phyloP scores from a whole-genome alignment of 2,888 invertebrate genomes.

The Parnassius glacialis region DNA sequence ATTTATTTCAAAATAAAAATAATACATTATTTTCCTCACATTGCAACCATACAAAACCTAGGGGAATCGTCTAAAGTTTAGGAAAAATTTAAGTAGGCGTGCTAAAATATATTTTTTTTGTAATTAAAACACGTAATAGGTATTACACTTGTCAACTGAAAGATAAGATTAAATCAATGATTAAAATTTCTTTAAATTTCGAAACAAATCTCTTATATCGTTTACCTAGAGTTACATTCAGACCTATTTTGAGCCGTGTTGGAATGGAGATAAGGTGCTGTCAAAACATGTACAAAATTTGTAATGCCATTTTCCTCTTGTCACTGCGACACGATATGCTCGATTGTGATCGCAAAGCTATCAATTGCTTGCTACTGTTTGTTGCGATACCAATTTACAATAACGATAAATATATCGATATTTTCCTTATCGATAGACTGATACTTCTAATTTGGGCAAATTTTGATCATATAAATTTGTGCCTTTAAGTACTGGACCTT shows the following conservation, averaged over 20 bases:
- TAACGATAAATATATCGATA: slow-evolving; percentile 27
- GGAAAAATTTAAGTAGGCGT: no score
- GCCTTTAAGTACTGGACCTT: no score
- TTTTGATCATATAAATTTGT: neutral
- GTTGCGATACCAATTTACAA: slow-evolving; percentile 34
- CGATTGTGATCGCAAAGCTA: slow-evolving; percentile 21
- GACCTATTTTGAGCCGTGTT: slow-evolving; percentile 6
- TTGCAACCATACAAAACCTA: no score
- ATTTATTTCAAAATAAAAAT: no score
- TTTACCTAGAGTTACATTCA: neutral
- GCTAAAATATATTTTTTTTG: no score
- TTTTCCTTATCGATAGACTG: slow-evolving; percentile 17
- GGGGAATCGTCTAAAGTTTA: no score
- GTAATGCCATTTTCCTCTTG: slow-evolving; percentile 19
- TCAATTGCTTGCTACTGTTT: slow-evolving; percentile 34
- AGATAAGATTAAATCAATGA: slow-evolving; percentile 6
- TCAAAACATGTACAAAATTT: slow-evolving; percentile 18
- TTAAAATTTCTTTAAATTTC: neutral
- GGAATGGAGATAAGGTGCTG: slow-evolving; percentile 16
- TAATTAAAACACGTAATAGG: no score
- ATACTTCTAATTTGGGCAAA: neutral
- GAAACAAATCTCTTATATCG: neutral
- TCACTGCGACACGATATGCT: neutral
- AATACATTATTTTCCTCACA: no score
- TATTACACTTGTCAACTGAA: neutral